These are phyloP conservation scores for Lasioglossum malachurum DNA, from an alignment of 2,888 invertebrate species.

Conservation along the genomic window DNA sequence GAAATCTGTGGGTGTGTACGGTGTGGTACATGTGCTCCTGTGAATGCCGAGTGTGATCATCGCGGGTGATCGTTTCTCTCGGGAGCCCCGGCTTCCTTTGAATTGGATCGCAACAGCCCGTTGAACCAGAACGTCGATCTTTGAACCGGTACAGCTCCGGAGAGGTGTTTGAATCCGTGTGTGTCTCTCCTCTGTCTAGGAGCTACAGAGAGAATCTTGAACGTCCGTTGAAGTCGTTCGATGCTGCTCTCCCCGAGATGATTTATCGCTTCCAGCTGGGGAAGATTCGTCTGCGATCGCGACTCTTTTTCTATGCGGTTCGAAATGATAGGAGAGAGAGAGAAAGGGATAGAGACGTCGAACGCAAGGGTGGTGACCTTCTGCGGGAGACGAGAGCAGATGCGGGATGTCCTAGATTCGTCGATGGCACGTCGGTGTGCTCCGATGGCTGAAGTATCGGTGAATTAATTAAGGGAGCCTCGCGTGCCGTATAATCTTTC, in stretches of 20 bases:
- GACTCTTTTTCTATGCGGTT: not conserved
- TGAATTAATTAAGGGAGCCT: slow-evolving; percentile 35
- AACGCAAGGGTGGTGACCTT: slow-evolving; percentile 59
- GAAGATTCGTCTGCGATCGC: not conserved
- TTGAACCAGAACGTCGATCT: not conserved
- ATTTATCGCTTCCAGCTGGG: slow-evolving; percentile 2
- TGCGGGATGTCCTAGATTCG: slow-evolving; percentile 29
- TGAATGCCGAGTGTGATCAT: slow-evolving; percentile 40
- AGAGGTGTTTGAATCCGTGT: not conserved
- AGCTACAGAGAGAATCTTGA: not conserved
- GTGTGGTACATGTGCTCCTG: slow-evolving; percentile 40
- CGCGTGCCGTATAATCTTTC: not conserved
- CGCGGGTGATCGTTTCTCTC: slow-evolving; percentile 35
- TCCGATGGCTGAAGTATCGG: not conserved
- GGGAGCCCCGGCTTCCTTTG: not conserved
- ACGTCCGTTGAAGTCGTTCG: not conserved
- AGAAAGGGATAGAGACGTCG: not conserved
- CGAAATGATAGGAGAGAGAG: not conserved
- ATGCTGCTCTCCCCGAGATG: slow-evolving; percentile 2
- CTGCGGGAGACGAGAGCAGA: slow-evolving; percentile 1
- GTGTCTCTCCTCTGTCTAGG: not conserved
- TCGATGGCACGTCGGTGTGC: not conserved
- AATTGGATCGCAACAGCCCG: slow-evolving; percentile 35
- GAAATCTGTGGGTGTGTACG: slow-evolving; percentile 52
- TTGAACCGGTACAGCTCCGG: not conserved